Conservation (phyloP, 2,113 vertebrate genomes). For the Oostethus manadensis region DNA sequence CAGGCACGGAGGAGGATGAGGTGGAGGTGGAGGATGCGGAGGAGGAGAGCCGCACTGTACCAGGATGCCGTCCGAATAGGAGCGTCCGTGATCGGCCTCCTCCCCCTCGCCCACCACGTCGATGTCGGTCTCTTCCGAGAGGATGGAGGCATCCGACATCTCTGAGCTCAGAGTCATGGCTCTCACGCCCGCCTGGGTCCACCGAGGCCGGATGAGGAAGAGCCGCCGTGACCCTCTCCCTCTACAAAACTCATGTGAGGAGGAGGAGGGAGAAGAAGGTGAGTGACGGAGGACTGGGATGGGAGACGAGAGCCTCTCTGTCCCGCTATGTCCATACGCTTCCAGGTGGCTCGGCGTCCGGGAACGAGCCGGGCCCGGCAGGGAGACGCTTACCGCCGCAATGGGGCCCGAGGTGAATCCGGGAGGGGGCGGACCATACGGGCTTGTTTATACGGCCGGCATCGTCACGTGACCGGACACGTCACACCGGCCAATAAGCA, state of each 20-base stretch:
- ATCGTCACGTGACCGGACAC: conserved; percentile 80
- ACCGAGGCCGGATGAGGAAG: conserved; percentile 55
- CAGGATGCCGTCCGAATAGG: conserved; percentile 75
- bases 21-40: conserved; percentile 21
- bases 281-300: conserved; percentile 49
- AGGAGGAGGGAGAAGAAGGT: conserved; percentile 42
- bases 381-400: conserved; percentile 47
- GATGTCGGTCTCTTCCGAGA: conserved; percentile 91
- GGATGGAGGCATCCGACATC: conserved; percentile 88
- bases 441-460: conserved; percentile 71
- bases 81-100: conserved; percentile 71
- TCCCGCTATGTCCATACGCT: conserved; percentile 59
- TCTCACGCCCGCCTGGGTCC: conserved; percentile 56
- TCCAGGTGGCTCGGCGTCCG: conserved; percentile 13
- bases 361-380: conserved; percentile 14
- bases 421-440: conserved; percentile 78
- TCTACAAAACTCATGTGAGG: conserved; percentile 62
- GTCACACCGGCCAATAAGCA: conserved; percentile 70
- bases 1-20: conserved; percentile 35
- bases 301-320: conserved; percentile 31
- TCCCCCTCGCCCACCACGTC: conserved; percentile 90
- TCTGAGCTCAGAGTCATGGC: conserved; percentile 92
- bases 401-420: conserved; percentile 75
- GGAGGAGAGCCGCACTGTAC: conserved; percentile 64
- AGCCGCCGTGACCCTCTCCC: conserved; percentile 52